Percentiles rank a stretch among this genome's conserved stretches.
Conservation (phyloP, 2,797 vertebrate species). For the Neosilurus hyrtlii region DNA sequence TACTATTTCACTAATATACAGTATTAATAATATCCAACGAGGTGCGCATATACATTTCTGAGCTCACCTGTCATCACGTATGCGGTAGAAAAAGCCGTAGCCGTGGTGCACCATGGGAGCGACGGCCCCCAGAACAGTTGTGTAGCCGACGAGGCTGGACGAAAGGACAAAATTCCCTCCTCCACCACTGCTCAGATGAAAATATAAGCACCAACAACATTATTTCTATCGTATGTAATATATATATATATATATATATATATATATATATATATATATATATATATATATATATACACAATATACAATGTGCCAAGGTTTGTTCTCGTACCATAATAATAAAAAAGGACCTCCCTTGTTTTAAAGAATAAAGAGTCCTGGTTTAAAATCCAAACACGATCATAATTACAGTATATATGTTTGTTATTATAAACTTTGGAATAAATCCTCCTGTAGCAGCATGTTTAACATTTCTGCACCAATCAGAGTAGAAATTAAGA, state of each 20-base stretch:
- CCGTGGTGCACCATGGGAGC: constrained; percentile 89
- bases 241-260: no score
- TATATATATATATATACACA: neutral
- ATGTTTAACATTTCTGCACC: neutral
- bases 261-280: no score
- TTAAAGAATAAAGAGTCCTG: neutral
- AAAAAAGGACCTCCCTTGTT: neutral
- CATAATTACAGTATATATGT: neutral
- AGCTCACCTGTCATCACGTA: constrained; percentile 88
- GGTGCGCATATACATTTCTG: neutral
- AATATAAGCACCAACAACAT: no score
- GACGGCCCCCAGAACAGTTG: constrained; percentile 74
- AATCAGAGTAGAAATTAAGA: neutral
- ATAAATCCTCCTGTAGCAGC: neutral
- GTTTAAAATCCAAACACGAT: neutral
- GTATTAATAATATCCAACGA: no score
- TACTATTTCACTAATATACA: neutral
- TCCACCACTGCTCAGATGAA: constrained; percentile 80
- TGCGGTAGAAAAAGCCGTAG: constrained; percentile 94
- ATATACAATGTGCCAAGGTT: neutral
- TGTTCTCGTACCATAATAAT: neutral
- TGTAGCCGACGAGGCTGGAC: constrained; percentile 91
- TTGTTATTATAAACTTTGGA: neutral
- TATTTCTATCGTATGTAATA: no score
- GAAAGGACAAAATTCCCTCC: constrained; percentile 94